These are phyloP conservation scores for Sebastes elongatus DNA, from an alignment of 2,797 vertebrate genomes.

Conservation along the genomic window DNA sequence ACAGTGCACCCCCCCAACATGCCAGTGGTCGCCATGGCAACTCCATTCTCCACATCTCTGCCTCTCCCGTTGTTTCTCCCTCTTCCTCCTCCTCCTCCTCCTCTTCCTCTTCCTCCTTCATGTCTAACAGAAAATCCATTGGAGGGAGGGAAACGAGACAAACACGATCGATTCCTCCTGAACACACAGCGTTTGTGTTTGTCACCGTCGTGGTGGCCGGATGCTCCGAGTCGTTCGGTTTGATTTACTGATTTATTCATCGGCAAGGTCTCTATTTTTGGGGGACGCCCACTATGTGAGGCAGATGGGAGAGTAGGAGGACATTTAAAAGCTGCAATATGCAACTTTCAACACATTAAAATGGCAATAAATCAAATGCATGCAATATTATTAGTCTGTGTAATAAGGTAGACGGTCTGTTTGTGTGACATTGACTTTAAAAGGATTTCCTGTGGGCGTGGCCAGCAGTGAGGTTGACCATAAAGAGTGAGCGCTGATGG, in stretches of 20 bases:
- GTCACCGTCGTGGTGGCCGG: neutral
- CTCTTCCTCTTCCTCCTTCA: conserved; percentile 14
- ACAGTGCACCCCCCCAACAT: conserved; percentile 2
- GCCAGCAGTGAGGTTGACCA: too few species aligned
- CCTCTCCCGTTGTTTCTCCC: conserved; percentile 8
- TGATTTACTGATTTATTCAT: conserved; percentile 18
- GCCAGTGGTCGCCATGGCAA: conserved; percentile 57
- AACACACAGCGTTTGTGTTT: neutral
- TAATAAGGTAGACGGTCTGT: neutral
- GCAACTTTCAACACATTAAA: neutral
- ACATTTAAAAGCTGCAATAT: neutral
- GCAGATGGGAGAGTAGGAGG: neutral
- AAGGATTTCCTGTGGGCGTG: neutral
- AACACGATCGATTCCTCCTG: conserved; percentile 12
- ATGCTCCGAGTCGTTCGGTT: neutral
- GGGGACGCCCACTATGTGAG: accelerated
- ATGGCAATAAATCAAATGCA: neutral
- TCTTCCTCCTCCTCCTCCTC: conserved; percentile 8
- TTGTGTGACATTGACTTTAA: neutral
- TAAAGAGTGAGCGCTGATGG: neutral
- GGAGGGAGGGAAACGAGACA: neutral
- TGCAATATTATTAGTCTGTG: neutral
- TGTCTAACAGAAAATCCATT: conserved; percentile 53
- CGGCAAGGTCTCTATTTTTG: neutral
- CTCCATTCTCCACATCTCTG: conserved; percentile 41